These are phyloP conservation scores for Apodemia mormo DNA, from an alignment of 2,888 invertebrate species.

Conservation along the genomic window DNA sequence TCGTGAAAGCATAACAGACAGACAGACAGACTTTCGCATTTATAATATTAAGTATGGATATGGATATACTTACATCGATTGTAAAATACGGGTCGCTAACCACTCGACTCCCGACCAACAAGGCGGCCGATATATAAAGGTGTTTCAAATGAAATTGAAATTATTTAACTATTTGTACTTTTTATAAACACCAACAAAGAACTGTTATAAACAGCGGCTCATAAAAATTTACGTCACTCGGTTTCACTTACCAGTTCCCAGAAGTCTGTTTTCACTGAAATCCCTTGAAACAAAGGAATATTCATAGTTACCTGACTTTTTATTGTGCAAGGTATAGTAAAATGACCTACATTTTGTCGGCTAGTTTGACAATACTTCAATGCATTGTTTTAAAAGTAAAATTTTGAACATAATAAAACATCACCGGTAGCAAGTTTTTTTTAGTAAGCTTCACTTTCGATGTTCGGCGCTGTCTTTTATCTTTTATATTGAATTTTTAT, in stretches of 20 bases:
- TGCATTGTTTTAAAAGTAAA: conserved; percentile 15
- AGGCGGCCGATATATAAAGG: too few relatives aligned
- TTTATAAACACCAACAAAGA: not conserved
- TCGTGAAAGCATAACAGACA: too few relatives aligned
- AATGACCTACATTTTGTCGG: not conserved
- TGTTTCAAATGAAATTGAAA: not conserved
- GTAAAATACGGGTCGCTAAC: too few relatives aligned
- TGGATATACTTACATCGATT: too few relatives aligned
- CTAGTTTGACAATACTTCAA: not conserved
- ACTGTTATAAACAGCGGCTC: not conserved
- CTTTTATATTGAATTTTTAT: not conserved
- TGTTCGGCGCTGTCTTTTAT: not conserved
- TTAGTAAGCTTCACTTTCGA: not conserved
- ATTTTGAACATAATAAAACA: conserved; percentile 1
- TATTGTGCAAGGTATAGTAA: conserved; percentile 4
- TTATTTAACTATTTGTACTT: not conserved
- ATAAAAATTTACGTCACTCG: conserved; percentile 6
- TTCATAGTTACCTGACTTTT: not conserved
- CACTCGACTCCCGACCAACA: too few relatives aligned
- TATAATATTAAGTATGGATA: too few relatives aligned
- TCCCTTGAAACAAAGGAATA: conserved; percentile 6
- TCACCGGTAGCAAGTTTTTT: not conserved
- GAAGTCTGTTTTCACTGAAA: conserved; percentile 4
- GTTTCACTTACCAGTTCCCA: conserved; percentile 10
- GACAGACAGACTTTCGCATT: too few relatives aligned